Percentiles rank a stretch among this genome's conserved stretches.
Evolutionary conservation across 2,113 vertebrate genomes (phyloP).

Genomic region (Bagarius yarrelli): DNA sequence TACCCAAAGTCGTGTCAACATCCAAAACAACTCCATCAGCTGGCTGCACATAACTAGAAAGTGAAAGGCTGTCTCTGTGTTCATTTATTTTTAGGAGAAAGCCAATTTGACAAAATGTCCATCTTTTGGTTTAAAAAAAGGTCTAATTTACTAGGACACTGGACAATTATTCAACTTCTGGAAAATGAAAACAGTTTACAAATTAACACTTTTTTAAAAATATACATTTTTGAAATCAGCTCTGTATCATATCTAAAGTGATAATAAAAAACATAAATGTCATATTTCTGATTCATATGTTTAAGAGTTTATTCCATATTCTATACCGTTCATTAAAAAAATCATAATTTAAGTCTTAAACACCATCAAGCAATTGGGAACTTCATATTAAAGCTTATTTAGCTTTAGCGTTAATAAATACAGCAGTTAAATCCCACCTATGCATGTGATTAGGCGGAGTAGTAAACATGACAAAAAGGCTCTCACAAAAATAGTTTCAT

Average conservation of each 20-base stretch:
- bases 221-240: neutral
- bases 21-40: constrained; percentile 3
- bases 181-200: neutral
- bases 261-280: neutral
- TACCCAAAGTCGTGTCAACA: neutral
- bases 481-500: neutral
- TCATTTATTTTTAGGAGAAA: constrained; percentile 4
- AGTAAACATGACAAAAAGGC: neutral
- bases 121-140: neutral
- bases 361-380: neutral
- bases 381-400: neutral
- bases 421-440: neutral
- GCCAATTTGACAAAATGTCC: neutral
- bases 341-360: neutral
- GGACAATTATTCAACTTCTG: neutral
- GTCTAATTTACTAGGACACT: neutral
- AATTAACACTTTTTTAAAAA: neutral
- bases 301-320: too few species aligned
- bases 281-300: too few species aligned
- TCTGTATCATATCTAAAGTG: neutral
- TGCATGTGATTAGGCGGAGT: neutral
- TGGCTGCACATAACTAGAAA: neutral
- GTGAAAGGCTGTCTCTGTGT: neutral
- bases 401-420: neutral
- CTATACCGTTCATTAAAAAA: too few species aligned